Base-by-base conservation (phyloP, 2,113 vertebrate species). In the Struthidea cinerea region DNA sequence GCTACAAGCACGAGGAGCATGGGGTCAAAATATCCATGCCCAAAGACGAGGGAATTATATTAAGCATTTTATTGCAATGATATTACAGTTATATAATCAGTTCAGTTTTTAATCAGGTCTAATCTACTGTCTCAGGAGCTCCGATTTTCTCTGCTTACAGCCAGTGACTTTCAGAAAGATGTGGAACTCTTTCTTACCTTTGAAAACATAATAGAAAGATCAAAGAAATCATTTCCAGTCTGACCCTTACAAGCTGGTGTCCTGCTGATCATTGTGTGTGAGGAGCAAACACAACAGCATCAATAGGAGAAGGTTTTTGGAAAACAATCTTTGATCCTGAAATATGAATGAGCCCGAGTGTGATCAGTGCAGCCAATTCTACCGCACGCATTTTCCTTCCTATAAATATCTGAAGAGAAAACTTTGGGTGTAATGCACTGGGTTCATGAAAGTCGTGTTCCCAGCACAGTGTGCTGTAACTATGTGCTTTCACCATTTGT, bases 51-150 rank as follows among this genome's bases (percentile, higher is more conserved):
- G 49, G 73, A 90, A 90, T 91, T 86, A 76, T 87, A 89, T 93
- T 90, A 92, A 65, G 32, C 33, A 94, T 96, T 97, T 97, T 96
- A 94, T 95, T 97, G 95, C 95, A 96, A 89, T 92, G 94, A 89
- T 80, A 96, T 94, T 97, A 97, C 95, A 95, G 88, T 97, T 87
- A 96, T 67, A 84, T 97, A 97, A 98, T 97, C 70, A 44, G 82
- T 64, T 97, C 85, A 95, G 85, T 95, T 94, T 97, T 94, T 96
- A 97, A 98, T 96, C 76, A 39, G 84, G 75, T 97, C 91, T 97
- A 97, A 97, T 96, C 95, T 97, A 91, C 89, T 92, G 91, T 97
- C 95, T 86, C 95, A 97, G 90, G 95, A 96, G 83, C 91, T 97
- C 90, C 94, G 79, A 69, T 57, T 97, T 97, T 96, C 94, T 96